Evolutionary conservation across 2,888 invertebrate genomes (phyloP), one percentile per base, ranked within the genome.

Genomic region (Cataglyphis albicans): DNA sequence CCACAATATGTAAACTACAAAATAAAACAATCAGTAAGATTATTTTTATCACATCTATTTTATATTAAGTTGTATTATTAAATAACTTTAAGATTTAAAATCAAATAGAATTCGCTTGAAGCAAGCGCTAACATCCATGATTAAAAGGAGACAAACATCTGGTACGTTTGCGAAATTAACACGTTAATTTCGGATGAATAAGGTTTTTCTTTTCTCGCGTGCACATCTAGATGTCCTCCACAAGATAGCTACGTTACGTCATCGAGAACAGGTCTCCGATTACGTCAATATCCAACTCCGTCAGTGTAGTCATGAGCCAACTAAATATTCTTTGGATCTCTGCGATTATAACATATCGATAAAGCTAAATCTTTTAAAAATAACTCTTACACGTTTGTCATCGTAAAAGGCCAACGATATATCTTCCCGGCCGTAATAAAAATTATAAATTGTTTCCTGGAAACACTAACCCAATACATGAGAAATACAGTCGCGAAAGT

Each of bases 221-320:
- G 18, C 52, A 52, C 55, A 83, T 73, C 81, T 87, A 70, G 74
- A 25, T 85, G 85, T 85, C 87, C 89, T 90, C 84, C 74, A 67
- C 73, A 21, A 72, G 65, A 85, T 81, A 83, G 84, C 74, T 81
- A 81, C 35, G 74, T 90, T 90, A 52, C 90, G 73, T 90, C 90
- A 90, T 73, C 63, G 81, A 59, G 84, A 90, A 89, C 90, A 86
- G 84, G 88, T 90, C 84, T 84, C 63, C 65, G 85, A 81, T 90
- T 90, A 89, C 90, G 84, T 90, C 89, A 87, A 87, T 85, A 59
- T 70, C 12, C 35, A 70, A 5, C 7, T 80, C 32, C 44, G 32
- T 52, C 6, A 52, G n/a, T 52, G 35, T n/a, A 41, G 57, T 68
- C 57, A 25, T 25, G 70, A 78, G 78, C 5, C 9, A 32, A 44